phyloP scores from a whole-genome alignment of 1,140 invertebrate genomes.

The Pemphigus obesinymphae region DNA sequence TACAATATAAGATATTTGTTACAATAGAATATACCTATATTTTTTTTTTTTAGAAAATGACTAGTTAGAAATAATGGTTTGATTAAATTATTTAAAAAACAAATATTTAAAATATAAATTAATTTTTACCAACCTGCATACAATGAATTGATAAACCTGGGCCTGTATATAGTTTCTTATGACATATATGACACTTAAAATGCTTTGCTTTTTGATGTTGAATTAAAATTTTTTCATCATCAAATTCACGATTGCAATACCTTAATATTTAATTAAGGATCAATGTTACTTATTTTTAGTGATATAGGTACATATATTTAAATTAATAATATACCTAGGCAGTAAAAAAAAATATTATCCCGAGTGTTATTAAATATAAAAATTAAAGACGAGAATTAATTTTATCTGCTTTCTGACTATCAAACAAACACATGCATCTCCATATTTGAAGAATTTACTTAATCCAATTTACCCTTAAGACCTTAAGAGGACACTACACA shows the following conservation, averaged over 20 bases:
- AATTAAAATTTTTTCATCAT: slow-evolving; percentile 99
- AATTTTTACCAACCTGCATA: slow-evolving; percentile 78
- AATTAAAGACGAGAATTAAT: too few relatives aligned
- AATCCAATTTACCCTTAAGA: too few relatives aligned
- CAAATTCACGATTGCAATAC: slow-evolving; percentile 95
- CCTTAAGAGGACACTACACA: too few relatives aligned
- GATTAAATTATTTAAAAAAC: too few relatives aligned
- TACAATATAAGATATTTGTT: not conserved
- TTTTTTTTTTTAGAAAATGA: too few relatives aligned
- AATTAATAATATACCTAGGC: too few relatives aligned
- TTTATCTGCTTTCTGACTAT: too few relatives aligned
- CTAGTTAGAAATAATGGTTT: not conserved
- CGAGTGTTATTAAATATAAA: too few relatives aligned
- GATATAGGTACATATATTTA: not conserved
- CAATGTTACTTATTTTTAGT: not conserved
- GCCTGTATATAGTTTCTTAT: slow-evolving; percentile 98
- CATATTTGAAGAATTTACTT: too few relatives aligned
- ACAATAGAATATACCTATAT: not conserved
- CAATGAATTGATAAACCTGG: slow-evolving; percentile 98
- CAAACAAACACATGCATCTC: too few relatives aligned
- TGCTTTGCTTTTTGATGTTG: slow-evolving; percentile 99
- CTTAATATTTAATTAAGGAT: slow-evolving; percentile 43
- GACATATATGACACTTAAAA: slow-evolving; percentile 99
- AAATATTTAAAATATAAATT: not conserved
- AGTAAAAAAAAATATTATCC: too few relatives aligned